phyloP scores from a whole-genome alignment of 2,797 vertebrate genomes.

The Xiphorhynchus erythropygius region DNA sequence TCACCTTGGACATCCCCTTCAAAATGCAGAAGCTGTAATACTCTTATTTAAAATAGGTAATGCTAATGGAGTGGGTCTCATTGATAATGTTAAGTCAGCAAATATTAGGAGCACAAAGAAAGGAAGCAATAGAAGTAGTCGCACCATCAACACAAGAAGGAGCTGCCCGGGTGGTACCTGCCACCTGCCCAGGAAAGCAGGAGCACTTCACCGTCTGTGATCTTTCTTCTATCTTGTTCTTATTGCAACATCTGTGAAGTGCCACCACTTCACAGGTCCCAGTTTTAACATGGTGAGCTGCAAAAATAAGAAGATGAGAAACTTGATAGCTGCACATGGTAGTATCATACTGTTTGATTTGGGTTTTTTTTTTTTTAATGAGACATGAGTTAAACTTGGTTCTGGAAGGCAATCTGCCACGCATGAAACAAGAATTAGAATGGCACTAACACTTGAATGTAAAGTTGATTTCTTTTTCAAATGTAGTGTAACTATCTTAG shows the following conservation, averaged over 20 bases:
- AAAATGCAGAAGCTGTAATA: background rate
- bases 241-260: constrained; percentile 97
- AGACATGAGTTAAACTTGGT: constrained; percentile 28
- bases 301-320: constrained; percentile 59
- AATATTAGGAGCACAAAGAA: background rate
- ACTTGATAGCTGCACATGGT: background rate
- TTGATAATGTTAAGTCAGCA: background rate
- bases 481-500: background rate
- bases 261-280: constrained; percentile 98
- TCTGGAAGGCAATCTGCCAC: background rate
- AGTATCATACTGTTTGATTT: background rate
- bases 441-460: background rate
- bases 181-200: constrained; percentile 97
- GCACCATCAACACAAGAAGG: constrained; percentile 97
- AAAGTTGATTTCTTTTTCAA: constrained; percentile 55
- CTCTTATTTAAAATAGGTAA: background rate
- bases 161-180: constrained; percentile 92
- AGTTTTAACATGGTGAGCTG: constrained; percentile 88
- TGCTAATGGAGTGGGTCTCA: background rate
- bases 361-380: background rate
- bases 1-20: background rate
- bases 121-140: constrained; percentile 55
- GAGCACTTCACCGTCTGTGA: constrained; percentile 99
- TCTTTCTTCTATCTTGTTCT: constrained; percentile 98
- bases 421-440: constrained; percentile 35